Conservation (phyloP, 2,888 invertebrate species). For the Phortica magna region DNA sequence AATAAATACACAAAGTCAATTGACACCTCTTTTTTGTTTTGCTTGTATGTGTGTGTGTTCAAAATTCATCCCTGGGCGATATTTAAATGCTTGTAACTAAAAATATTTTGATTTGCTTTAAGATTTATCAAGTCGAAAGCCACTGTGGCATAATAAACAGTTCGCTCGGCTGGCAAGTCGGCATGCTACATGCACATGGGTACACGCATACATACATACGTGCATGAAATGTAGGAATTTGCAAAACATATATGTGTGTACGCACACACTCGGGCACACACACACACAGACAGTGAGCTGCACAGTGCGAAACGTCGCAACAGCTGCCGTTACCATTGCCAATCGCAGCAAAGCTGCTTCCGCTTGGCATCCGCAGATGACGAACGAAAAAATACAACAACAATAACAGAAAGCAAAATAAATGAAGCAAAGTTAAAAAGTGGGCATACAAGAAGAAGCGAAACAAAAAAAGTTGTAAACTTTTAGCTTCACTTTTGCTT, state of each 20-base stretch:
- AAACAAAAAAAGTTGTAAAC: constrained; percentile 38
- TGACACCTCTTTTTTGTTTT: background rate
- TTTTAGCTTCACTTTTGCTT: constrained; percentile 41
- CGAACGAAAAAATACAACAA: background rate
- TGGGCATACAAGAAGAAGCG: background rate
- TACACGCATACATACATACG: background rate
- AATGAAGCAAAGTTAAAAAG: no score
- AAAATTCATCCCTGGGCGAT: background rate
- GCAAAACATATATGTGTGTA: background rate
- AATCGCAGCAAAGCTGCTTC: background rate
- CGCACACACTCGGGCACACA: background rate
- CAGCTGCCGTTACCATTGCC: constrained; percentile 1
- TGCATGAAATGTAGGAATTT: background rate
- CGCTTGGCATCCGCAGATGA: background rate
- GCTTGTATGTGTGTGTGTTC: background rate
- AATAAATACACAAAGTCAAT: background rate
- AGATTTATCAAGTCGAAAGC: constrained; percentile 19
- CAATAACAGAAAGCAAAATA: no score
- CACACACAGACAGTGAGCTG: no score
- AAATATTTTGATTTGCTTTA: constrained; percentile 7
- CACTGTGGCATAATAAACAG: constrained; percentile 25
- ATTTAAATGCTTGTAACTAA: constrained; percentile 13
- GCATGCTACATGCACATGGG: background rate
- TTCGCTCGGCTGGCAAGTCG: background rate
- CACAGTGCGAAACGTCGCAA: background rate